Percentiles rank a stretch among this genome's conserved stretches.
Evolutionary conservation across 2,888 invertebrate genomes (phyloP).

Genomic region (Melangyna quadrimaculata): DNA sequence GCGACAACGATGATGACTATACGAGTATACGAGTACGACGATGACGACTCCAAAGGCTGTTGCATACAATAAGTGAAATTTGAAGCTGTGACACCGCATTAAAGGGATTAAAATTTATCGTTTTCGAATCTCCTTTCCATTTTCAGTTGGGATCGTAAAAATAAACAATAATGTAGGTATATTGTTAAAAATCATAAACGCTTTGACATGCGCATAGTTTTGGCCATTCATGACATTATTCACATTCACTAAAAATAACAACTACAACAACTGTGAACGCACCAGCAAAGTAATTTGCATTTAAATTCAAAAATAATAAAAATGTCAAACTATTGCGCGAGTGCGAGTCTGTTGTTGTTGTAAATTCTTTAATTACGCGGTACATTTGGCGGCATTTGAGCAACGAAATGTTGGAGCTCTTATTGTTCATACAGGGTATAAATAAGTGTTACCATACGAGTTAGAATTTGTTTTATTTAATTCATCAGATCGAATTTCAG

Average conservation of each 20-base stretch:
- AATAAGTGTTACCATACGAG: background rate
- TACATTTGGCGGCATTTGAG: constrained; percentile 7
- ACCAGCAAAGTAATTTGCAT: constrained; percentile 65
- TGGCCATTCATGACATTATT: constrained; percentile 59
- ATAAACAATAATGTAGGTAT: too few species aligned
- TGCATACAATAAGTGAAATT: constrained; percentile 64
- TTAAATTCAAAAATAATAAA: constrained; percentile 61
- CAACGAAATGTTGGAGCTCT: constrained; percentile 25
- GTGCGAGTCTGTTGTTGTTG: constrained; percentile 36
- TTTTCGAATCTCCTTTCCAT: constrained; percentile 56
- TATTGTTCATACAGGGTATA: background rate
- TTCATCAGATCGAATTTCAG: too few species aligned
- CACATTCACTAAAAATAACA: too few species aligned
- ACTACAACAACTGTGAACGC: constrained; percentile 26
- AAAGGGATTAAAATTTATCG: constrained; percentile 71
- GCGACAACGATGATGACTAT: constrained; percentile 18
- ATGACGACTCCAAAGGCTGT: constrained; percentile 10
- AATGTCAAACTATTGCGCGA: constrained; percentile 16
- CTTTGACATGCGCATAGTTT: constrained; percentile 60
- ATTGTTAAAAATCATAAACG: constrained; percentile 66
- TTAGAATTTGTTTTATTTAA: background rate
- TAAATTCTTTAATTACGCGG: constrained; percentile 50
- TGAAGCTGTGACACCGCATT: constrained; percentile 70
- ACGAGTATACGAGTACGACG: background rate
- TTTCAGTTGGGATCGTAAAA: constrained; percentile 51